Evolutionary conservation across 2,888 invertebrate genomes (phyloP), one percentile per base, ranked within the genome.

Genomic region (Congeria kusceri): DNA sequence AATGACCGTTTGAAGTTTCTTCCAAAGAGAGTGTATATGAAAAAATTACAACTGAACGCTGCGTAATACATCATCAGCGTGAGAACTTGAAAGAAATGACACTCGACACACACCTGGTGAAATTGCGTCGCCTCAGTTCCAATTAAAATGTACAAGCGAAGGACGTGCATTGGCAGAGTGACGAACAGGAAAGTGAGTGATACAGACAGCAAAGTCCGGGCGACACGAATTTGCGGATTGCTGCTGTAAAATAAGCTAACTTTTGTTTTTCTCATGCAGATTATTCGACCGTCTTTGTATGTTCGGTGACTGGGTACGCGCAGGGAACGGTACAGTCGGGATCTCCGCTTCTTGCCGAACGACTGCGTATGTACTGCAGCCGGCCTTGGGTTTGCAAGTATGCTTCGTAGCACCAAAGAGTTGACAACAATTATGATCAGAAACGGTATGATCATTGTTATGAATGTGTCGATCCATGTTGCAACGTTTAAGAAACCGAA

Each of bases 111-210:
- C 13, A 84, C 57, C 0, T 27, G 59, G 11, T 72, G 27, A 1
- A 61, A 20, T 2, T 56, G 28, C 23, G 47, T 61, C 5, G 65
- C 59, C 11, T 70, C 53, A 0, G 80, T 61, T 15, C 64, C 58
- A 20, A 90, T 83, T 13, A 89, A 70, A 28, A 76, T 83, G 47
- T 85, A 82, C n/a, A 90, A 70, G 25, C 89, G 77, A n/a, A 90
- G 73, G 9, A 84, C 84, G 74, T 92, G 89, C 23, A 87, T 88
- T 4, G 91, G 91, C 15, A 91, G 77, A 65, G 88, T 89, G 7
- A 91, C 79, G 49, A 89, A 78, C 2, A 91, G 76, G 66, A 90
- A 89, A 1, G 88, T 86, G n/a, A 86, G 85, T 23, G 91, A 91
- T 3, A 91, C 87, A 0, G 89, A 66, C 13, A 91, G 67, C 39